Base-by-base conservation (phyloP, 2,797 vertebrate species). In the Helostoma temminkii region DNA sequence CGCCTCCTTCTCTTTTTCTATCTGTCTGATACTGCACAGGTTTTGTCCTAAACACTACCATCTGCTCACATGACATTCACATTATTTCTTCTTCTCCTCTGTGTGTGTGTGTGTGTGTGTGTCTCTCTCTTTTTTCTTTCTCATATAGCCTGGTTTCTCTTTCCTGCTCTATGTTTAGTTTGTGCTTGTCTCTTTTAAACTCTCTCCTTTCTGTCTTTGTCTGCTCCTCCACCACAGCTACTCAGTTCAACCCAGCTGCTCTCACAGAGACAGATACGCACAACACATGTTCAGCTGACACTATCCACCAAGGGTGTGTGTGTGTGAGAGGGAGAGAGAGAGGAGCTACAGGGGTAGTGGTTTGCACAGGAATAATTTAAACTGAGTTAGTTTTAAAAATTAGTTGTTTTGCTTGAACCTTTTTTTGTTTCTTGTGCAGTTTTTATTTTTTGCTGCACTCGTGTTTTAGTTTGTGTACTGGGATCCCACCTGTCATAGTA, bases 241-340 rank as follows among this genome's bases (percentile, higher is more conserved):
- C 85, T 83, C 77, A 75, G 83, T 70, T 68, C 80, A 74, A 82
- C 78, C 85, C 86, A 87, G 86, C 83, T 87, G 82, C 80, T 85
- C 89, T 89, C 65, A 71, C 70, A 83, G 53, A 81, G 79, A 81
- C 74, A 82, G 80, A 89, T 87, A 88, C 79, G 70, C 84, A 82
- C 88, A 88, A 82, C 83, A 86, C 85, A 88, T 86, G 86, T 82
- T 86, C 88, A 86, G 87, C 85, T 88, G 85, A 89, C 81, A 76
- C 64, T 76, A 68, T 73, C 57, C 25, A 64, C 71, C 76, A 85
- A 78, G 61, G 73, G 76, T 76, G 67, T 78, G 81, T 71, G 82
- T 91, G 85, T 78, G 67, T 79, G 72, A 47, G 36, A 54, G 62
- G 39, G 36, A 32, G 46, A 77, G 34, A 41, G 52, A 59, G 68